Percentiles rank a stretch among this genome's conserved stretches.
Evolutionary conservation across 2,113 vertebrate genomes (phyloP).

Genomic region (Colinus virginianus): DNA sequence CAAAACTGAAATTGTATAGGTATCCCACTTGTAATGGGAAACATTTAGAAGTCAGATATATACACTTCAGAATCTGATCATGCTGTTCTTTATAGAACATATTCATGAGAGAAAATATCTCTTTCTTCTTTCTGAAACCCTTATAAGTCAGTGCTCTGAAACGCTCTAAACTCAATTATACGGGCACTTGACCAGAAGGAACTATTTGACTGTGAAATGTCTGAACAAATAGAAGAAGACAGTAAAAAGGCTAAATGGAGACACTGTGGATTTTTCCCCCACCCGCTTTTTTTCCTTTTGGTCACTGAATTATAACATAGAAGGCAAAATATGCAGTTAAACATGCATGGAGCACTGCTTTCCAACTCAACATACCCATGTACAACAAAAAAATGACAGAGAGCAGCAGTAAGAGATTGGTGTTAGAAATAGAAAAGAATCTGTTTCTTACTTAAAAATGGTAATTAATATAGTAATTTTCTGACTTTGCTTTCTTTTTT

Average conservation of each 20-base stretch:
- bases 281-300: background rate
- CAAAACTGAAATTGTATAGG: background rate
- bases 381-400: conserved; percentile 2
- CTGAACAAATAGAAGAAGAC: background rate
- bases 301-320: conserved; percentile 8
- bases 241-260: background rate
- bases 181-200: background rate
- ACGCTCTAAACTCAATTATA: background rate
- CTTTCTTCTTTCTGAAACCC: background rate
- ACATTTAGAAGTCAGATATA: background rate
- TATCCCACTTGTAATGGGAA: background rate
- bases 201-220: background rate
- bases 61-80: background rate
- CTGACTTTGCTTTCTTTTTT: background rate
- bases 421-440: background rate
- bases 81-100: background rate
- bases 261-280: background rate
- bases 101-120: background rate
- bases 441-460: background rate
- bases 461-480: background rate
- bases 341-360: background rate
- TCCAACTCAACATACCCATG: background rate
- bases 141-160: background rate
- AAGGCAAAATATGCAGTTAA: background rate
- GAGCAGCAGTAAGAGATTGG: background rate